Base-by-base conservation (phyloP, 37 sponge, comb jelly and placozoan genomes). In the Cliona cf. orientalis region DNA sequence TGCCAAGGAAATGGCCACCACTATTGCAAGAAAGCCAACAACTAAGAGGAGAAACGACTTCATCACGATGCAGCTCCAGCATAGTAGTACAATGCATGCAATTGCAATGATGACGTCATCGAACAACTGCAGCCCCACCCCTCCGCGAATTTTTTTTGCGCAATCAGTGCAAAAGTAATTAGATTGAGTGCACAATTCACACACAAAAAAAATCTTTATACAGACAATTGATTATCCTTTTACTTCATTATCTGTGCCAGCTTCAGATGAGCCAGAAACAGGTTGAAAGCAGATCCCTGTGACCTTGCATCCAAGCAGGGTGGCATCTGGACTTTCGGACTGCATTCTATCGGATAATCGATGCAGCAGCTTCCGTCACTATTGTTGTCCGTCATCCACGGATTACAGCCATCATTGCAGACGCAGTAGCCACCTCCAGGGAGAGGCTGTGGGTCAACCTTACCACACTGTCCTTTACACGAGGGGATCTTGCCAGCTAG, bases 361-460 rank as follows among this genome's bases (percentile, higher is more conserved):
- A 75, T 33, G 40, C 84, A 83, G 71, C 84, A 83, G 63, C 75
- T 74, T 2, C 84, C 75, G 58, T 57, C 67, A 63, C 74, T 83
- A 29, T 74, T 74, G 35, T 74, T 74, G 43, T 74, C 81, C 25
- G 81, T 80, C 7, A 66, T 70, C 33, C 57, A 69, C 12, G 62
- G n/a, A 26, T 43, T 64, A 45, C 84, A 83, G 49, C 64, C 74
- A 32, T 7, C 39, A 19, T 34, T 21, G 41, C 84, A 83, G 56
- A 60, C 73, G 66, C 84, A 83, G 55, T 83, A 83, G 1, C 84
- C 84, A 4, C 84, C 84, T 32, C 84, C 84, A 25, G 42, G 40
- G 35, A 74, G 84, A 53, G 84, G 61, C 40, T 2, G 7, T 14
- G 75, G 44, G 4, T 34, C 3, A 36, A 26, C 46, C 4, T 40